Evolutionary conservation across 1,140 invertebrate species (phyloP).

Genomic region (Druon quercuslanigerum): DNA sequence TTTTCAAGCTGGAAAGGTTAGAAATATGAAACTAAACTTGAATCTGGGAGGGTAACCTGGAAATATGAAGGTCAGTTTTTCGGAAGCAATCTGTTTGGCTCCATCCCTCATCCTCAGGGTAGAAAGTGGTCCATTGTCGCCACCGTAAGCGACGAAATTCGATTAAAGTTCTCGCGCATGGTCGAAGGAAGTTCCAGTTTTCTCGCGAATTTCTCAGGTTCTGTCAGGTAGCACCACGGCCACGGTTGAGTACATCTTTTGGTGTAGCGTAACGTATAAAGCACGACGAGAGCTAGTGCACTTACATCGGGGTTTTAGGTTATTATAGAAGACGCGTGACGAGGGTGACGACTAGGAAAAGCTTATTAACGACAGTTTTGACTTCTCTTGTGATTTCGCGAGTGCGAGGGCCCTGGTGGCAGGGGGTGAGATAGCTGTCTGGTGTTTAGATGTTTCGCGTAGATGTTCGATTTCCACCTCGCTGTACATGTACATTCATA

Average conservation of each 20-base stretch:
- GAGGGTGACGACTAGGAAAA: not conserved
- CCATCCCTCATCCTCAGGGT: not conserved
- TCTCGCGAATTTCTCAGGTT: constrained; percentile 67
- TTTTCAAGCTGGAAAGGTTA: not conserved
- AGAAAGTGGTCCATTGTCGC: constrained; percentile 48
- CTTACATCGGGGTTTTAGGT: constrained; percentile 57
- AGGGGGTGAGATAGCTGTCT: constrained; percentile 67
- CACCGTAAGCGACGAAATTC: constrained; percentile 66
- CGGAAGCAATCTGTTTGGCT: not conserved
- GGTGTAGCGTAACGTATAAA: constrained; percentile 48
- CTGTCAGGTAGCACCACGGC: constrained; percentile 72
- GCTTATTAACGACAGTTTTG: constrained; percentile 1
- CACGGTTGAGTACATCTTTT: constrained; percentile 46
- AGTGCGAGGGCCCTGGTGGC: constrained; percentile 53
- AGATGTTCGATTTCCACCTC: constrained; percentile 50
- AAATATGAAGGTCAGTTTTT: not conserved
- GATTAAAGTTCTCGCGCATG: constrained; percentile 74
- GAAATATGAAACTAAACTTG: not conserved
- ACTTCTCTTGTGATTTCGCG: constrained; percentile 50
- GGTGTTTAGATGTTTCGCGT: constrained; percentile 61
- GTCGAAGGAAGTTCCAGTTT: constrained; percentile 68
- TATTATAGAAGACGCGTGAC: constrained; percentile 50
- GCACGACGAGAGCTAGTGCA: constrained; percentile 37
- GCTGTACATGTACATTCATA: constrained; percentile 44
- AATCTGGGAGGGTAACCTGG: not conserved